These are phyloP conservation scores for Loxodonta africana DNA, from an alignment of 2,113 vertebrate genomes.

Conservation along the genomic window DNA sequence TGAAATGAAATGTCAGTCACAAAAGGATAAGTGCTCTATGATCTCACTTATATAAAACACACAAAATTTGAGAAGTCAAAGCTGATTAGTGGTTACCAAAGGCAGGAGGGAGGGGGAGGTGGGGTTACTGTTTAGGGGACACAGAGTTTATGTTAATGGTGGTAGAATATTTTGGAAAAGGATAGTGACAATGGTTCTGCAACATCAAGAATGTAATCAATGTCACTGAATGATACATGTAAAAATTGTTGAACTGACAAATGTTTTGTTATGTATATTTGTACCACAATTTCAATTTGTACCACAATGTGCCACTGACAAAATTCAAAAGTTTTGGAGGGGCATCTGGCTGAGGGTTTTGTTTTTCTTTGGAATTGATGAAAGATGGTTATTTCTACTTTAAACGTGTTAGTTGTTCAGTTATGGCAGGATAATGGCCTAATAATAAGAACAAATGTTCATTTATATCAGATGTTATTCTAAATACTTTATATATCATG, in stretches of 20 bases:
- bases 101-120: not conserved
- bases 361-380: not conserved
- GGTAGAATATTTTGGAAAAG: not conserved
- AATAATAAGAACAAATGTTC: conserved; percentile 25
- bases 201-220: not conserved
- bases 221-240: not conserved
- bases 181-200: not conserved
- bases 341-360: not conserved
- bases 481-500: not conserved
- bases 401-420: not conserved
- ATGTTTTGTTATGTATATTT: not conserved
- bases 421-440: not conserved
- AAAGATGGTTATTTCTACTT: not conserved
- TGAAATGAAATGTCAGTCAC: not conserved
- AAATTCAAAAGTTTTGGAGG: not conserved
- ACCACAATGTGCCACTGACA: not conserved
- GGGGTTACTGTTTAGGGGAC: not conserved
- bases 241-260: not conserved
- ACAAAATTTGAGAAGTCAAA: not conserved
- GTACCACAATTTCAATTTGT: not conserved
- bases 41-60: not conserved
- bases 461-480: not conserved
- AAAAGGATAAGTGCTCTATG: not conserved
- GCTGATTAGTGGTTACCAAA: not conserved
- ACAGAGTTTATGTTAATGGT: not conserved